Percentiles rank a stretch among this genome's conserved stretches.
phyloP scores from a whole-genome alignment of 2,113 vertebrate genomes.

The Emydocephalus ijimae region DNA sequence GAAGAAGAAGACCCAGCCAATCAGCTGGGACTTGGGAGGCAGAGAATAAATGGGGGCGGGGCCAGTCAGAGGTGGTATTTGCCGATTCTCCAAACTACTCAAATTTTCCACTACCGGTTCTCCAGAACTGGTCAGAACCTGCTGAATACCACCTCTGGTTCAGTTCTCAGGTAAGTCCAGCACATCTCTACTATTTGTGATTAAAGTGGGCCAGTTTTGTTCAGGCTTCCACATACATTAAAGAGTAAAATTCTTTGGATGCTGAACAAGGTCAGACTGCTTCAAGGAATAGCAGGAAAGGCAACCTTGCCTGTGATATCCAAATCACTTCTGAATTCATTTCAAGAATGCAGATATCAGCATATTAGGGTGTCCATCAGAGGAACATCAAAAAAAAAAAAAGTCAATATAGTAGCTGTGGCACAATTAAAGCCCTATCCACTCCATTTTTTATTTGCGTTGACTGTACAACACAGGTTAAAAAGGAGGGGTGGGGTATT shows the following conservation, averaged over 20 bases:
- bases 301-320: neutral
- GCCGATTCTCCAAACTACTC: too few species aligned
- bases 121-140: too few species aligned
- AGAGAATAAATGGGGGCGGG: too few species aligned
- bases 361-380: neutral
- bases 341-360: neutral
- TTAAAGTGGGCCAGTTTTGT: neutral
- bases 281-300: neutral
- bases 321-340: neutral
- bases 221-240: neutral
- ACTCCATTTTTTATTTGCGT: neutral
- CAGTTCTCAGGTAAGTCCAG: neutral
- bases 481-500: neutral
- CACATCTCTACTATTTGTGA: neutral
- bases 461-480: neutral
- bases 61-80: too few species aligned
- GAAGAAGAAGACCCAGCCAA: too few species aligned
- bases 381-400: neutral
- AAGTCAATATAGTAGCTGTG: neutral
- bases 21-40: too few species aligned
- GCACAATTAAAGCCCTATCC: neutral
- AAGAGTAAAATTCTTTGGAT: neutral
- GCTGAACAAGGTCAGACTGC: neutral
- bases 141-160: neutral
- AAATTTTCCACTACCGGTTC: too few species aligned